These are phyloP conservation scores for Sisyra terminalis DNA, from an alignment of 2,888 invertebrate species.

Conservation along the genomic window DNA sequence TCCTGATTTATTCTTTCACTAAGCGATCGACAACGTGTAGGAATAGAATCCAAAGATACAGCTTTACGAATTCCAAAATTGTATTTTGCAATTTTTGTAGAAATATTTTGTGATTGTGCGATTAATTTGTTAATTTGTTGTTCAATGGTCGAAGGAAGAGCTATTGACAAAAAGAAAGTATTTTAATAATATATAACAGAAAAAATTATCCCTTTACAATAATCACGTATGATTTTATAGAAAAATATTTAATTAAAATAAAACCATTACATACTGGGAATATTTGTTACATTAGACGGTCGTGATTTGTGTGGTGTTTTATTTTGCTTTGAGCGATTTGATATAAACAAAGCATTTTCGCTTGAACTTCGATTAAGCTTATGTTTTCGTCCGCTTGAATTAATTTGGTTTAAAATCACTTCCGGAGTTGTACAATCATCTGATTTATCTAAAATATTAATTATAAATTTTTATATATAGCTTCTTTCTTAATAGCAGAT, in stretches of 20 bases:
- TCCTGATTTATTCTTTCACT: not conserved
- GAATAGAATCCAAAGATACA: conserved; percentile 6
- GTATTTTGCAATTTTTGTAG: not conserved
- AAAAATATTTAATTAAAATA: not conserved
- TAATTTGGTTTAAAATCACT: conserved; percentile 13
- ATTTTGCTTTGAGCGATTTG: conserved; percentile 3
- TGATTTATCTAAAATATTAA: conserved; percentile 6
- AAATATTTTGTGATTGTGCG: conserved; percentile 1
- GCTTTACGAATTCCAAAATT: conserved; percentile 3
- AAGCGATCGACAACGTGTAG: not conserved
- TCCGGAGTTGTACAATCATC: conserved; percentile 22
- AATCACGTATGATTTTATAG: too few relatives aligned
- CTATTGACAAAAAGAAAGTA: not conserved
- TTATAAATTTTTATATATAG: too few relatives aligned
- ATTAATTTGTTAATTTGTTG: conserved; percentile 8
- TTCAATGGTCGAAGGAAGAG: conserved; percentile 6
- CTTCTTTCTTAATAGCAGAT: too few relatives aligned
- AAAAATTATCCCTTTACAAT: too few relatives aligned
- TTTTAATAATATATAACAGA: too few relatives aligned
- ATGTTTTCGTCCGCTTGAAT: conserved; percentile 1
- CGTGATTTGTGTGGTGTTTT: not conserved
- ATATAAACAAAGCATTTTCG: conserved; percentile 30
- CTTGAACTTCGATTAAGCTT: conserved; percentile 32
- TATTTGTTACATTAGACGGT: conserved; percentile 4
- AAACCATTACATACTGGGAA: conserved; percentile 1